Base-by-base conservation (phyloP, 1,140 invertebrate genomes). In the Belonocnema kinseyi region DNA sequence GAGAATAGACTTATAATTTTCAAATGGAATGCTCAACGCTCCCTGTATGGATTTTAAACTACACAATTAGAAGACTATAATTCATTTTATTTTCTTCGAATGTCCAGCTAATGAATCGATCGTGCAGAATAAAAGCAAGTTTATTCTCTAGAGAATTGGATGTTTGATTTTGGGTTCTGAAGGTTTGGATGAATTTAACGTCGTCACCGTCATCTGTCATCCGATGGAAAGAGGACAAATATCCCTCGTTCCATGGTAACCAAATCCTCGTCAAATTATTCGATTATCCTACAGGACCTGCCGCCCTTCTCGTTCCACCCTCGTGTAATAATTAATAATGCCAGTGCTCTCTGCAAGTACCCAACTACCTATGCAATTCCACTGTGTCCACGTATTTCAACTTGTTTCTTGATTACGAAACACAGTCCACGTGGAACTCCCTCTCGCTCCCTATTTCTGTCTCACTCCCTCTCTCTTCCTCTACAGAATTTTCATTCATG, bases 181-280 rank as follows among this genome's bases (percentile, higher is more conserved):
- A 26, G 13, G 21, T 66, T 74, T 3, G 51, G 50, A 56, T 40
- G 72, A 56, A 13, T 72, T 74, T 80, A 81, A 83, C 80, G 81
- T 58, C 73, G 73, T 81, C 80, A 70, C 72, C 78, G 79, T 81
- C 79, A 83, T 83, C 81, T 81, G 77, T 81, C 80, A 75, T 50
- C 16, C 71, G 77, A 79, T 81, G 80, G 76, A 83, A 78, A 81
- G 73, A 54, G 50, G 76, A 75, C 72, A 81, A 74, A 76, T 11
- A 80, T 83, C 76, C 82, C 79, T 76, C 75, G 73, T 66, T 76
- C 77, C 61, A 73, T 74, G 77, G 84, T 80, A 85, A 85, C 84
- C 78, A 78, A 85, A 85, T 84, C 85, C 83, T 81, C 81, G 77
- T 81, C 85, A 85, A 85, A 83, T 85, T 83, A 84, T 84, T 85